These are phyloP conservation scores for Theretra japonica DNA, from an alignment of 2,888 invertebrate genomes.

Conservation along the genomic window DNA sequence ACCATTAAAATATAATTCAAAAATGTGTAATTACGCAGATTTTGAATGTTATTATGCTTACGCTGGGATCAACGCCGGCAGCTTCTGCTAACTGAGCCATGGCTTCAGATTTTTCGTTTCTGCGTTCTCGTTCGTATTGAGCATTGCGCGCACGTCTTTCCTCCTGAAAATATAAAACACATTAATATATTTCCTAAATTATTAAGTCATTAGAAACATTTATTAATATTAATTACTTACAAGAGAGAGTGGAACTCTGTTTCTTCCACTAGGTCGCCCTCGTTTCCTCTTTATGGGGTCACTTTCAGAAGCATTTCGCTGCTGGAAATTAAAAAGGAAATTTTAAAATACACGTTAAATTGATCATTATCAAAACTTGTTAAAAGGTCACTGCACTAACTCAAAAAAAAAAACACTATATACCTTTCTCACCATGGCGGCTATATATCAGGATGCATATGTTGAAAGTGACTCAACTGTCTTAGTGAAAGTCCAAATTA, in stretches of 20 bases:
- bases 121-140: constrained; percentile 59
- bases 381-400: neutral
- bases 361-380: neutral
- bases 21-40: too few relatives aligned
- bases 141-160: constrained; percentile 62
- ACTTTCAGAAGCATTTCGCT: constrained; percentile 28
- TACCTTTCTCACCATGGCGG: neutral
- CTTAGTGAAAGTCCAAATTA: neutral
- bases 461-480: neutral
- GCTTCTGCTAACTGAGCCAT: constrained; percentile 52
- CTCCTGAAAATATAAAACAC: constrained; percentile 43
- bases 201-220: neutral
- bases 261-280: constrained; percentile 58
- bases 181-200: neutral
- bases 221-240: constrained; percentile 44
- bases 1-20: too few relatives aligned
- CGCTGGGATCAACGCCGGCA: constrained; percentile 47
- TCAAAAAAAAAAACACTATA: neutral
- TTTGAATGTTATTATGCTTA: constrained; percentile 38
- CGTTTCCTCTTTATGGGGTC: constrained; percentile 43
- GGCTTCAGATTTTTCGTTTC: constrained; percentile 54
- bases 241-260: constrained; percentile 52
- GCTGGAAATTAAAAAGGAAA: neutral
- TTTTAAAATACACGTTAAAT: neutral
- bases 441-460: too few relatives aligned